A percentile compares a stretch with the other conserved stretches of the same genome.
phyloP scores from a whole-genome alignment of 2,797 vertebrate genomes.

The Lacerta viridis region DNA sequence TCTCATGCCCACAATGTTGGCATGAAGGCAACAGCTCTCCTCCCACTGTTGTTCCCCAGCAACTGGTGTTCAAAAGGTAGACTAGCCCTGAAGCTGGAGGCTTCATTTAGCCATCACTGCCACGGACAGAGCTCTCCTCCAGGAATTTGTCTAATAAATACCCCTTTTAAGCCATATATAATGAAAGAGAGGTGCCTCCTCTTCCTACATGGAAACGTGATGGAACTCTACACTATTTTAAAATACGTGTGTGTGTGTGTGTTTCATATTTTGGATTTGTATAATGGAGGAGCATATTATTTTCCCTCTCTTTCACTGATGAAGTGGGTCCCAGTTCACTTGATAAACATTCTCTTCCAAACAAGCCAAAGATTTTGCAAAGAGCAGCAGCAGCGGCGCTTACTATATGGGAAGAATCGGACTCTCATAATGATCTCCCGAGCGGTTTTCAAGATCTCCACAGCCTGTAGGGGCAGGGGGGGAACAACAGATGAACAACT shows the following conservation, averaged over 20 bases:
- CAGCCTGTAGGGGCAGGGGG: slow-evolving; percentile 85
- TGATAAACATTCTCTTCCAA: not conserved
- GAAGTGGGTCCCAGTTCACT: not conserved
- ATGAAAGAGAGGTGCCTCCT: not conserved
- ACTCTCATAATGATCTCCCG: slow-evolving; percentile 97
- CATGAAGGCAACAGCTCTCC: not conserved
- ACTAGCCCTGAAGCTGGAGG: not conserved
- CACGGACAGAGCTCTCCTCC: not conserved
- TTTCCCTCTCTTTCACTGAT: not conserved
- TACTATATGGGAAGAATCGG: slow-evolving; percentile 98
- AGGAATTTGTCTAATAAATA: not conserved
- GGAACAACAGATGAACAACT: not conserved
- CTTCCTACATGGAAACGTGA: not conserved
- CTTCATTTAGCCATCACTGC: not conserved
- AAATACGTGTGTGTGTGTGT: too few relatives aligned
- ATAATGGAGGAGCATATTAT: not conserved
- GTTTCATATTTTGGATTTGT: not conserved
- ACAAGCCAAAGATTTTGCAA: not conserved
- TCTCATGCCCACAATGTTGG: not conserved
- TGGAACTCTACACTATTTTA: too few relatives aligned
- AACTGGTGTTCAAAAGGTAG: not conserved
- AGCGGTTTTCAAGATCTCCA: slow-evolving; percentile 97
- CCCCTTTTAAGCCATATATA: fast-evolving
- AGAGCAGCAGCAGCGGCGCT: slow-evolving; percentile 66
- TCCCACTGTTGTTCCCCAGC: too few relatives aligned